Evolutionary conservation across 2,888 invertebrate species (phyloP).

Genomic region (Epistrophe eligans): DNA sequence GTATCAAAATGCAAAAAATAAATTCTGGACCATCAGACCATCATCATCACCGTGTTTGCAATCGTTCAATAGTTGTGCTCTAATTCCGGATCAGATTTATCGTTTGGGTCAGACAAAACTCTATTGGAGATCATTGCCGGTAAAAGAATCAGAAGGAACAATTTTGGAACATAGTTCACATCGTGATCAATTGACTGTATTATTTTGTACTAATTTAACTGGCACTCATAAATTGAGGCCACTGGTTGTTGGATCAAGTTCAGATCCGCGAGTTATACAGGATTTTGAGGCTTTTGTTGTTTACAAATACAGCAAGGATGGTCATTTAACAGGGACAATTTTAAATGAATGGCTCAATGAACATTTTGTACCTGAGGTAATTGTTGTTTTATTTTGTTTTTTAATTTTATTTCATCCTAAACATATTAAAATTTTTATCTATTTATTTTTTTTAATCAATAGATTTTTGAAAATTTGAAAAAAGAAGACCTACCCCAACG

Average conservation of each 20-base stretch:
- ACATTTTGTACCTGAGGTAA: slow-evolving; percentile 1
- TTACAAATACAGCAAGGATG: slow-evolving; percentile 1
- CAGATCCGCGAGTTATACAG: not conserved
- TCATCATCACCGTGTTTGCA: not conserved
- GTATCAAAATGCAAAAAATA: not conserved
- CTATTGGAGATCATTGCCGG: slow-evolving; percentile 16
- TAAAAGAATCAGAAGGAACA: not conserved
- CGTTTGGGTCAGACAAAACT: not conserved
- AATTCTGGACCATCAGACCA: not conserved
- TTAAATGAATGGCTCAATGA: slow-evolving; percentile 4
- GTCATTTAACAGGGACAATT: not conserved
- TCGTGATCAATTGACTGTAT: not conserved
- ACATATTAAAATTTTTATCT: not conserved
- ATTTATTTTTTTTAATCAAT: not conserved
- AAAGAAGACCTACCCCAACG: not conserved
- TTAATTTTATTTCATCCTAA: too few relatives aligned
- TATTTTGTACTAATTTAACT: slow-evolving; percentile 6
- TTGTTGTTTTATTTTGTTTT: too few relatives aligned
- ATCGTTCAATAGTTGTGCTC: not conserved
- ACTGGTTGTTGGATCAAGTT: slow-evolving; percentile 2
- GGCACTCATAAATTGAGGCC: slow-evolving; percentile 3
- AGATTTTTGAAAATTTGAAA: not conserved
- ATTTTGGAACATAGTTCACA: not conserved
- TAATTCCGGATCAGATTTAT: not conserved
- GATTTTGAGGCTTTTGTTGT: not conserved